Conservation (phyloP, 2,113 vertebrate species). For the Vireo altiloquus region DNA sequence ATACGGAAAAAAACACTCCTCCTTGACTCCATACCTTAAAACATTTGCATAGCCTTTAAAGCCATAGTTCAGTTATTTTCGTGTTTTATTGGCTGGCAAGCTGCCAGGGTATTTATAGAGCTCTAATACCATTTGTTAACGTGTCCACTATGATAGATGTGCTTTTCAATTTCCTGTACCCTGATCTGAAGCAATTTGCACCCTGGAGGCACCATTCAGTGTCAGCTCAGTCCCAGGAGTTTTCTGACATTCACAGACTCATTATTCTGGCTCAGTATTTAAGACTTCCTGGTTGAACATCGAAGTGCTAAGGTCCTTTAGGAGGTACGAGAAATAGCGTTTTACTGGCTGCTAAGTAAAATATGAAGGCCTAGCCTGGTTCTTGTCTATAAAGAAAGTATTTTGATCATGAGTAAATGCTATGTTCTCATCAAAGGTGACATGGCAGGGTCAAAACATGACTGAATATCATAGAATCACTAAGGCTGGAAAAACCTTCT, state of each 20-base stretch:
- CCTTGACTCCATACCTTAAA: not conserved
- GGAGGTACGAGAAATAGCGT: not conserved
- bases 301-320: not conserved
- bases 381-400: not conserved
- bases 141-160: not conserved
- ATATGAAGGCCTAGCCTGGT: not conserved
- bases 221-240: not conserved
- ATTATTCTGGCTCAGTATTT: not conserved
- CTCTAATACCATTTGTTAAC: not conserved
- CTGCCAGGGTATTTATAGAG: not conserved
- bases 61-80: not conserved
- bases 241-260: not conserved
- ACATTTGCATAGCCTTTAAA: not conserved
- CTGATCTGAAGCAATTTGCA: not conserved
- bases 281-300: not conserved
- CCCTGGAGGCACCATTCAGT: not conserved
- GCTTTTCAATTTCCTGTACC: not conserved
- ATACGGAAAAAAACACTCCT: rapidly evolving
- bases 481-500: not conserved
- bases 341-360: not conserved
- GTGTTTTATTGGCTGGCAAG: not conserved
- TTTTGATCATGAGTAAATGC: not conserved
- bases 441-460: not conserved
- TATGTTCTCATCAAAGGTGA: not conserved
- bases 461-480: not conserved